phyloP scores from a whole-genome alignment of 2,888 invertebrate genomes.

The Lycophotia porphyrea region DNA sequence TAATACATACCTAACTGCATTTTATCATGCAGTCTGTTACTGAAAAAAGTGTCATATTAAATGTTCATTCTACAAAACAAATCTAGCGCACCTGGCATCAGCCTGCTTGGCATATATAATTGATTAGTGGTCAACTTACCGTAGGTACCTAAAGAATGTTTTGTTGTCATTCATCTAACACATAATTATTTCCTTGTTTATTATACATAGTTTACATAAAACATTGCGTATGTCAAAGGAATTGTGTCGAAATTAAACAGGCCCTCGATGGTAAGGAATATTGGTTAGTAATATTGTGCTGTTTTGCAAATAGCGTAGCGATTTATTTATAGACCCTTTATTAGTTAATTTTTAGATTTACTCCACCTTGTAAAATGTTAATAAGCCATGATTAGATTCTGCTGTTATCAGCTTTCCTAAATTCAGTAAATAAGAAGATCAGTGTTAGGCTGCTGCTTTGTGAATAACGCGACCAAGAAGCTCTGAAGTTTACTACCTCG shows the following conservation, averaged over 20 bases:
- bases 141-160: neutral
- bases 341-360: neutral
- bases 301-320: neutral
- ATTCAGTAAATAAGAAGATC: neutral
- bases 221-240: slow-evolving; percentile 16
- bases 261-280: slow-evolving; percentile 11
- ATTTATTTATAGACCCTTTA: neutral
- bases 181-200: slow-evolving; percentile 36
- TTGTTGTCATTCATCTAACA: slow-evolving; percentile 25
- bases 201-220: slow-evolving; percentile 28
- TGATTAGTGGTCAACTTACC: neutral
- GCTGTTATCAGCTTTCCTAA: neutral
- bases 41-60: neutral
- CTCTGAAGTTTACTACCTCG: neutral
- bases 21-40: neutral
- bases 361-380: neutral
- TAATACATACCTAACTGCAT: no score
- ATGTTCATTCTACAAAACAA: neutral
- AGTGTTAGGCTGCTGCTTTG: neutral
- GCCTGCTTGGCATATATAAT: slow-evolving; percentile 5
- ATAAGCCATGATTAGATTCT: neutral
- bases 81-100: neutral
- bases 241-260: slow-evolving; percentile 13
- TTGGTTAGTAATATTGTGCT: slow-evolving; percentile 12
- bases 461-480: neutral